These are phyloP conservation scores for Clavelina lepadiformis DNA, from an alignment of 23 tunicate genomes.

Conservation along the genomic window DNA sequence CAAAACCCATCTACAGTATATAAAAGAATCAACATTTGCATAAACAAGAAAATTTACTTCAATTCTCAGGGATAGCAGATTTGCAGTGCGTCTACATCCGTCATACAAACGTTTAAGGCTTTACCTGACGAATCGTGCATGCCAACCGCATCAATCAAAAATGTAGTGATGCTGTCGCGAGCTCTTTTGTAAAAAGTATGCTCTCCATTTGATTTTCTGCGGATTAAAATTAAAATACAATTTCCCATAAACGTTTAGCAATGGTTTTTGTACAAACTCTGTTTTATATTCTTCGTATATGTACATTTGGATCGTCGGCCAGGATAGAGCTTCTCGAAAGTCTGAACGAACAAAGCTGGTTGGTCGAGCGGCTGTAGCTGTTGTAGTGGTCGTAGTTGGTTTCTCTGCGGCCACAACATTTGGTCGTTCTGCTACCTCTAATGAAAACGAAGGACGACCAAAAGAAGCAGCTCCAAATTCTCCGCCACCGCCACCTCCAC, in stretches of 20 bases:
- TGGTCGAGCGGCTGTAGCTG: conserved; percentile 1
- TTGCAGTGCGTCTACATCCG: too few species aligned
- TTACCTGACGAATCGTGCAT: conserved; percentile 17
- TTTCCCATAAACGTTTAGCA: background rate
- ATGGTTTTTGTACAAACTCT: background rate
- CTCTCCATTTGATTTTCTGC: conserved; percentile 17
- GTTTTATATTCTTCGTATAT: background rate
- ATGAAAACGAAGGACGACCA: background rate
- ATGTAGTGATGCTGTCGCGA: conserved; percentile 20
- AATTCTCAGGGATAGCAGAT: too few species aligned
- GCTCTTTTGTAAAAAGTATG: conserved; percentile 2
- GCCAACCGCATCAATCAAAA: conserved; percentile 15
- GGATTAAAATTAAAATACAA: conserved; percentile 3
- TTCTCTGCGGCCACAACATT: background rate
- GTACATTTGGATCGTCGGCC: conserved; percentile 27
- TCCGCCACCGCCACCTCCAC: background rate
- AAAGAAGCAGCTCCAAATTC: background rate
- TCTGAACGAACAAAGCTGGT: conserved; percentile 19
- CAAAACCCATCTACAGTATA: conserved; percentile 25
- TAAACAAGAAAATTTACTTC: too few species aligned
- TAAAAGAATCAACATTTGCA: too few species aligned
- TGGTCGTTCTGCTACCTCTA: background rate
- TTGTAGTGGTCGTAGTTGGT: conserved; percentile 10
- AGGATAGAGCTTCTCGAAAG: conserved; percentile 20
- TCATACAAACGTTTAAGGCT: too few species aligned